Conservation (phyloP, 1,140 invertebrate species). For the Lutraria rhynchaena region DNA sequence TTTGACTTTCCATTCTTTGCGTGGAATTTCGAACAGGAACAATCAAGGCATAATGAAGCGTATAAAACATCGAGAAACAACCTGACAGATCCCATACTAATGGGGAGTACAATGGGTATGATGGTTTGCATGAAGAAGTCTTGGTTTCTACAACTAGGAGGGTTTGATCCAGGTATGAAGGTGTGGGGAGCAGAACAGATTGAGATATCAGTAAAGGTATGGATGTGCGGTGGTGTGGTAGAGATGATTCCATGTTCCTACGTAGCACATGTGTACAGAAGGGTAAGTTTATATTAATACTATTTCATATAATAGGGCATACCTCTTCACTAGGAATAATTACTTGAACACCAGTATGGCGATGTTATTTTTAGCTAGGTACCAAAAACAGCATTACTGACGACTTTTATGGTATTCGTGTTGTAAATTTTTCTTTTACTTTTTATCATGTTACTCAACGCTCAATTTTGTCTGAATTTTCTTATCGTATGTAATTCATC, state of each 20-base stretch:
- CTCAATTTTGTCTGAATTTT: too few relatives aligned
- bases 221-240: slow-evolving; percentile 43
- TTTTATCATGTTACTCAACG: too few relatives aligned
- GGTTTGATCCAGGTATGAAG: slow-evolving; percentile 98
- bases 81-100: slow-evolving; percentile 38
- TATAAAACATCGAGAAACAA: slow-evolving; percentile 20
- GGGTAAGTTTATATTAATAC: slow-evolving; percentile 31
- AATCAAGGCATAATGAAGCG: slow-evolving; percentile 13
- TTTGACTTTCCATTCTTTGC: slow-evolving; percentile 51
- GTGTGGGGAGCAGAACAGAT: slow-evolving; percentile 99
- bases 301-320: too few relatives aligned
- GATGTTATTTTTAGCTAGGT: too few relatives aligned
- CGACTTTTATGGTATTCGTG: too few relatives aligned
- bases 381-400: too few relatives aligned
- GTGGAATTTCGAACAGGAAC: slow-evolving; percentile 45
- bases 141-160: slow-evolving; percentile 87
- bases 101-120: slow-evolving; percentile 44
- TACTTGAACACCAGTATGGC: too few relatives aligned
- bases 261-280: slow-evolving; percentile 35
- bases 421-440: too few relatives aligned
- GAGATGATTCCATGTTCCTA: slow-evolving; percentile 42
- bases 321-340: too few relatives aligned
- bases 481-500: too few relatives aligned
- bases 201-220: slow-evolving; percentile 96
- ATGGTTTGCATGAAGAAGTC: slow-evolving; percentile 62